Evolutionary conservation across 2,888 invertebrate genomes (phyloP), one percentile per base, ranked within the genome.

Genomic region (Orchestes rusci): DNA sequence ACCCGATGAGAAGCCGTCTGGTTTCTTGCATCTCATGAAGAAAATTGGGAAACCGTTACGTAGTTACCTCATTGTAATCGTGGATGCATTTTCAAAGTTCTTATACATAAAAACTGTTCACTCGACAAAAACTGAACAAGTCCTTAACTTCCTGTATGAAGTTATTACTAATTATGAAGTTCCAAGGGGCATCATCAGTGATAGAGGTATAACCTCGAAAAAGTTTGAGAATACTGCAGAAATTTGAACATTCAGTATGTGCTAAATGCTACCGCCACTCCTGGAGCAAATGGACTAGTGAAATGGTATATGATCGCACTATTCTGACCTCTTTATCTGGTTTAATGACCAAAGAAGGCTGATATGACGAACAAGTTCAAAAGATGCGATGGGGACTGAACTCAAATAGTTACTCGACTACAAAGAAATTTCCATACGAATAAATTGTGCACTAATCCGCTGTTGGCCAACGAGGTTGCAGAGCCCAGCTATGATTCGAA

Each of bases 41-140:
- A 23, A 23, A 7, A 23, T 23, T 23, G 23, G 7, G 8, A 23
- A 8, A 23, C 8, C 8, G 16, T 16, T 13, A 12, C 16, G 23
- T 29, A 28, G 27, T 35, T 57, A 57, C 32, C 40, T 59, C n/a
- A 41, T 59, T 7, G 58, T 61, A 0, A 16, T 45, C 0, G 58
- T 59, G 10, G 59, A 35, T 10, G 35, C 35, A 3, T 35, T 35
- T n/a, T 18, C 35, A 18, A 35, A 35, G 13, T 35, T 35, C 19
- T 29, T 29, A 10, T 44, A 43, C 16, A 39, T 60, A 7, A 53
- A 46, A n/a, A 52, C 59, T 3, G 50, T 51, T 4, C 32, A 33
- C 15, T 29, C 29, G 8, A 54, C 52, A 5, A 52, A 50, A 28
- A 27, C 41, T 13, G 10, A 8, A 16, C 44, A 39, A 5, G 18